A percentile compares a stretch with the other conserved stretches of the same genome.
These are phyloP conservation scores for Glaucomys volans DNA, from an alignment of 2,113 vertebrate species.

Conservation along the genomic window DNA sequence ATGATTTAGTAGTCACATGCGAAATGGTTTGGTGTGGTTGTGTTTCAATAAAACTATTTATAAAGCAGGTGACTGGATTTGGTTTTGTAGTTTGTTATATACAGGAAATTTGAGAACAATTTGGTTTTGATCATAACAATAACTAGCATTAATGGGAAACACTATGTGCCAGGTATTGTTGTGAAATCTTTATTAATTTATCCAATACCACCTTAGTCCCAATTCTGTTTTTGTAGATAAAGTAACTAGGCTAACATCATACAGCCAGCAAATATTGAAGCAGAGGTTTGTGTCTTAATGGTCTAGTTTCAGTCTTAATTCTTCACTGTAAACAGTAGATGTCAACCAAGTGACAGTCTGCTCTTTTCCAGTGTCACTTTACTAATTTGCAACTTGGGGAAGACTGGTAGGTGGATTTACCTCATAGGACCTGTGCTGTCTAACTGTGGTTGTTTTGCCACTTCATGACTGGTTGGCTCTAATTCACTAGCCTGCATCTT, in stretches of 20 bases:
- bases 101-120: conserved; percentile 26
- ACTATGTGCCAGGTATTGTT: not conserved
- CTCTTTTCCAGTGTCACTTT: not conserved
- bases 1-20: not conserved
- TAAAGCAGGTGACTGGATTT: not conserved
- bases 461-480: too few species aligned
- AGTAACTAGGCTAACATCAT: not conserved
- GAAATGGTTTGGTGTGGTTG: not conserved
- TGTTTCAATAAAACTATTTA: conserved; percentile 39
- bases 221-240: conserved; percentile 1
- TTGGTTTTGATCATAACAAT: not conserved
- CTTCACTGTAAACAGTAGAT: not conserved
- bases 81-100: not conserved
- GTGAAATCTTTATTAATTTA: not conserved
- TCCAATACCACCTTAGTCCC: not conserved
- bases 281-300: not conserved
- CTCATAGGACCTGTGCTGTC: not conserved
- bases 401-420: not conserved
- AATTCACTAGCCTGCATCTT: not conserved
- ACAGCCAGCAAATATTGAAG: not conserved
- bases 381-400: not conserved
- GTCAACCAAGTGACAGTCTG: not conserved
- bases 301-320: not conserved
- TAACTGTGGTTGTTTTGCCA: not conserved
- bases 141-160: not conserved